Evolutionary conservation across 1,140 invertebrate genomes (phyloP).

Genomic region (Zaprionus africanus): DNA sequence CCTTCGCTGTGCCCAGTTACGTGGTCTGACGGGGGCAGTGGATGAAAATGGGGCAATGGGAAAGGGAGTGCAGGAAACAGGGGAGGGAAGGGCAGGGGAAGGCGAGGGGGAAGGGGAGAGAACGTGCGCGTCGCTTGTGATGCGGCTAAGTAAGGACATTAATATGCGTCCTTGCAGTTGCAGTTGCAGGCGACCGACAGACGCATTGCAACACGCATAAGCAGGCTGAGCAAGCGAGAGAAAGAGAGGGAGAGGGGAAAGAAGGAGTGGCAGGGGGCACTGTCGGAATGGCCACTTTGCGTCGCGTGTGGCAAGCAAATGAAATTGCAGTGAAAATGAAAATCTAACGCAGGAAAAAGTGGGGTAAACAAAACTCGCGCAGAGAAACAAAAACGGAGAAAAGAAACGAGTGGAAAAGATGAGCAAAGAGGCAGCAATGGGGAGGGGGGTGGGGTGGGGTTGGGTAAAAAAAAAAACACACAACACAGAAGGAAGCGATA

Average conservation of each 20-base stretch:
- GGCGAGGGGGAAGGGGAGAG: neutral
- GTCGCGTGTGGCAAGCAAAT: slow-evolving; percentile 76
- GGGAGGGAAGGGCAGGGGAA: no score
- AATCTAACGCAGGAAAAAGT: slow-evolving; percentile 76
- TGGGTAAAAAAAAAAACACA: neutral
- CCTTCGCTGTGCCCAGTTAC: slow-evolving; percentile 3
- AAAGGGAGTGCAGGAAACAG: no score
- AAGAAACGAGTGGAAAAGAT: neutral
- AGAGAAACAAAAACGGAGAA: neutral
- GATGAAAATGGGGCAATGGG: neutral
- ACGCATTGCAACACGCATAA: slow-evolving; percentile 42
- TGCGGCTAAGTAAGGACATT: slow-evolving; percentile 80
- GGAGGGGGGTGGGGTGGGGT: neutral
- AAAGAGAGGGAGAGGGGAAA: no score
- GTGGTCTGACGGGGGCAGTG: neutral
- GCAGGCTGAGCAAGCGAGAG: slow-evolving; percentile 30
- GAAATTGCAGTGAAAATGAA: slow-evolving; percentile 82
- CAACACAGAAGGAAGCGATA: slow-evolving; percentile 54
- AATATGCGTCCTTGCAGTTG: slow-evolving; percentile 76
- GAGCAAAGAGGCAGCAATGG: neutral
- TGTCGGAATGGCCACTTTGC: slow-evolving; percentile 63
- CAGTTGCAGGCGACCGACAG: slow-evolving; percentile 43
- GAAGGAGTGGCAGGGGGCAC: neutral
- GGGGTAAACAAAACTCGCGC: slow-evolving; percentile 64
- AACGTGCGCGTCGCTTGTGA: slow-evolving; percentile 72